Evolutionary conservation across 2,888 invertebrate species (phyloP).

Genomic region (Netelia fuscicornis): DNA sequence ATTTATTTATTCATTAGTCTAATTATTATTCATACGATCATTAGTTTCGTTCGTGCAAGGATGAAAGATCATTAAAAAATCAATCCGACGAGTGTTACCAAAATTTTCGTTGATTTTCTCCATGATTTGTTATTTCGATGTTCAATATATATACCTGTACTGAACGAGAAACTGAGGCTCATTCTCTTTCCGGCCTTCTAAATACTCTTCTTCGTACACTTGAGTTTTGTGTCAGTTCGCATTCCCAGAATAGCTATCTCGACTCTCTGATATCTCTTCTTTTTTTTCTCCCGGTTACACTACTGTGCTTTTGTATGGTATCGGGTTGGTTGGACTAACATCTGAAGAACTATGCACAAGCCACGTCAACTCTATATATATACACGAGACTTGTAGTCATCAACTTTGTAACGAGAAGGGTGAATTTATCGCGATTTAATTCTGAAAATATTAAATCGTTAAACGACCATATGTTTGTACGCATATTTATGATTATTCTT

Average conservation of each 20-base stretch:
- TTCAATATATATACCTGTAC: neutral
- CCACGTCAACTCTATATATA: neutral
- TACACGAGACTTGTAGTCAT: neutral
- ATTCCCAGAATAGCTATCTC: constrained; percentile 64
- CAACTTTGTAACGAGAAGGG: neutral
- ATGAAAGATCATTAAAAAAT: no score
- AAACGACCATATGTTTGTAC: neutral
- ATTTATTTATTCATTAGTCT: no score
- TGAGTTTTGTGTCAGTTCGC: constrained; percentile 29
- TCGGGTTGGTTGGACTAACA: constrained; percentile 18
- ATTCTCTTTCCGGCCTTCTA: neutral
- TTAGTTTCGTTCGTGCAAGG: no score
- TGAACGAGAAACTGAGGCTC: neutral
- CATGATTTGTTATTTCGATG: no score
- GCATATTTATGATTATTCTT: constrained; percentile 32
- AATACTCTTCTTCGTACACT: constrained; percentile 18
- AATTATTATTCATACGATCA: no score
- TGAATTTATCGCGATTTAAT: constrained; percentile 30
- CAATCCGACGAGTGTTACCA: no score
- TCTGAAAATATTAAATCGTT: constrained; percentile 6
- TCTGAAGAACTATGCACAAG: constrained; percentile 16
- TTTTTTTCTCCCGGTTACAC: neutral
- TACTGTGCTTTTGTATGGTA: constrained; percentile 37
- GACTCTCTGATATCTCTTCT: constrained; percentile 45
- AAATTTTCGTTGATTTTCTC: no score